These are phyloP conservation scores for Hoplodrina blanda DNA, from an alignment of 2,888 invertebrate species.

Conservation along the genomic window DNA sequence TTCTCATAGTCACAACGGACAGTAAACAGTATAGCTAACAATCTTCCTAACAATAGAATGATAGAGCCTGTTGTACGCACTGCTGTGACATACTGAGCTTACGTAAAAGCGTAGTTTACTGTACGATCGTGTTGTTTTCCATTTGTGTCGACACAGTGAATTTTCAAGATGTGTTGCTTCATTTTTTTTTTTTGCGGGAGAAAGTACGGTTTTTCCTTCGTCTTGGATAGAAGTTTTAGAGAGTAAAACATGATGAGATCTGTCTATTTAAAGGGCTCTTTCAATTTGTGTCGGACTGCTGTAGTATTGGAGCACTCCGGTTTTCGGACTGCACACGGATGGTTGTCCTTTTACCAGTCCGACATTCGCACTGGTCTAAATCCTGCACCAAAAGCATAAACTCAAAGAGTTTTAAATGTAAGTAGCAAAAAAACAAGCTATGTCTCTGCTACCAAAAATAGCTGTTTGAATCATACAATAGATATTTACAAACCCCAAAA, in stretches of 20 bases:
- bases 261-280: too few relatives aligned
- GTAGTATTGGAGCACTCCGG: too few relatives aligned
- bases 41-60: slow-evolving; percentile 65
- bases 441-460: background rate
- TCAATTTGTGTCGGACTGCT: too few relatives aligned
- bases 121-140: slow-evolving; percentile 42
- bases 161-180: background rate
- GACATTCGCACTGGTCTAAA: too few relatives aligned
- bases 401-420: too few relatives aligned
- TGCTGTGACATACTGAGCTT: slow-evolving; percentile 67
- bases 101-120: slow-evolving; percentile 62
- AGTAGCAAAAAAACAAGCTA: background rate
- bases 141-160: slow-evolving; percentile 47
- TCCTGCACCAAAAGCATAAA: too few relatives aligned
- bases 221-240: too few relatives aligned
- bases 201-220: too few relatives aligned
- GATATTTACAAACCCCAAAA: slow-evolving; percentile 11
- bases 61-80: slow-evolving; percentile 54
- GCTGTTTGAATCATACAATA: slow-evolving; percentile 22
- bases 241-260: too few relatives aligned
- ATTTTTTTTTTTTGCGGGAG: background rate
- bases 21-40: slow-evolving; percentile 27
- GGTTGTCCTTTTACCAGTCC: too few relatives aligned
- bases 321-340: too few relatives aligned
- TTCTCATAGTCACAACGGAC: slow-evolving; percentile 45